Evolutionary conservation across 2,888 invertebrate species (phyloP).

Genomic region (Leucania comma): DNA sequence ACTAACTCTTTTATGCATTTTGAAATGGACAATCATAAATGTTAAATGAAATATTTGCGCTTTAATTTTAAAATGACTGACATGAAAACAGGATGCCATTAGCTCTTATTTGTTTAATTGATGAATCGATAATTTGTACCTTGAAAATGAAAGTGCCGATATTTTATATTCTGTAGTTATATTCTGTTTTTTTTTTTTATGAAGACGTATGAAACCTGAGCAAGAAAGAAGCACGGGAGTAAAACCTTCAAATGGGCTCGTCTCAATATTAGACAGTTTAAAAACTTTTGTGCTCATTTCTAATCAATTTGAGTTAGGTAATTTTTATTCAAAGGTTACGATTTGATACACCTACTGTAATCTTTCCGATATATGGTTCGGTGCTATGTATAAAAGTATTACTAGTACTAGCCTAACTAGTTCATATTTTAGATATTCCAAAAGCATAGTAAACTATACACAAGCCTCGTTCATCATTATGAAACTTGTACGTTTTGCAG

Average conservation of each 20-base stretch:
- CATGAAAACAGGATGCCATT: not conserved
- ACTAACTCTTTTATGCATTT: conserved; percentile 18
- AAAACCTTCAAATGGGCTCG: too few relatives aligned
- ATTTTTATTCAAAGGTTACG: too few relatives aligned
- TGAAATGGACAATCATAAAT: conserved; percentile 11
- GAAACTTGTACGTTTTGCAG: conserved; percentile 45
- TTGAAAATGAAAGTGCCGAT: too few relatives aligned
- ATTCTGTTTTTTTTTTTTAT: too few relatives aligned
- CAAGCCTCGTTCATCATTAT: conserved; percentile 9
- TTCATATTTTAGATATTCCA: not conserved
- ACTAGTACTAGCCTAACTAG: not conserved
- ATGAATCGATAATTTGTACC: not conserved
- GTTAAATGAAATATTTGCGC: not conserved
- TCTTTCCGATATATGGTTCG: not conserved
- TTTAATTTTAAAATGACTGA: not conserved
- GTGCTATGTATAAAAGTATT: not conserved
- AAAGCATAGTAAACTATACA: not conserved
- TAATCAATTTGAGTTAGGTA: too few relatives aligned
- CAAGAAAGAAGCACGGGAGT: too few relatives aligned
- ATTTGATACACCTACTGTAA: not conserved
- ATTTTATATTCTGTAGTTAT: too few relatives aligned
- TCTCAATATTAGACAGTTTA: too few relatives aligned
- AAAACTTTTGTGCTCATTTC: too few relatives aligned
- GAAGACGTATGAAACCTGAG: too few relatives aligned
- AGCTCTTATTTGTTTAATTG: not conserved